Base-by-base conservation (phyloP, 2,797 vertebrate species). In the Sternarchorhynchus goeldii region DNA sequence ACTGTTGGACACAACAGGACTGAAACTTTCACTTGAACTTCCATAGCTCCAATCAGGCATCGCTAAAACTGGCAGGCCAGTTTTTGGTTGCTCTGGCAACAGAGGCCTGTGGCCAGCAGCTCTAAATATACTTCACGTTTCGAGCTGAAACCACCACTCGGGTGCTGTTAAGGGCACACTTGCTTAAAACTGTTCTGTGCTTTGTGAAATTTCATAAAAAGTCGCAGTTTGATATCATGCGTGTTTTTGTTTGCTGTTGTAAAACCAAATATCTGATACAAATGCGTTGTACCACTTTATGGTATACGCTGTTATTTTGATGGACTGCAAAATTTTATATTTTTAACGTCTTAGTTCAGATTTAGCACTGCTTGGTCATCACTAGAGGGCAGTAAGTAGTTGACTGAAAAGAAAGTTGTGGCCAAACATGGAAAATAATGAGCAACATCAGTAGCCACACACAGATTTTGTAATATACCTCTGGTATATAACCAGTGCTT, bases 21-120 rank as follows among this genome's bases (percentile, higher is more conserved):
- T 14, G 10, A 50, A 50, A 50, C 45, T 12, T 50, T 50, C 8
- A 50, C 45, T 50, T 50, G 45, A 50, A 12, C 45, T 50, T 50
- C 45, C 10, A 2, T 50, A 71, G 18, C 59, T 57, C 59, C 60
- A 29, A 31, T 72, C 79, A 81, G 73, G 73, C 71, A 72, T 66
- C 29, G 31, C 59, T 76, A 25, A 70, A 72, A 72, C 73, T 76
- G 67, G 63, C 72, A 62, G 73, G 72, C 78, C 78, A 39, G 78
- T 72, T 72, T 25, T 55, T 55, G 69, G 17, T 57, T 31, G 21
- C 67, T 56, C 16, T 7, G 10, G 4, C n/a, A 53, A 17, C 21
- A 18, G 5, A 17, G 45, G 66, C 18, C 12, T 69, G 8, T 4
- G 50, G 6, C 10, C 45, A 31, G 25, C 25, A 18, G 14, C 16